These are phyloP conservation scores for Hiodon alosoides DNA, from an alignment of 2,113 vertebrate species.

Conservation along the genomic window DNA sequence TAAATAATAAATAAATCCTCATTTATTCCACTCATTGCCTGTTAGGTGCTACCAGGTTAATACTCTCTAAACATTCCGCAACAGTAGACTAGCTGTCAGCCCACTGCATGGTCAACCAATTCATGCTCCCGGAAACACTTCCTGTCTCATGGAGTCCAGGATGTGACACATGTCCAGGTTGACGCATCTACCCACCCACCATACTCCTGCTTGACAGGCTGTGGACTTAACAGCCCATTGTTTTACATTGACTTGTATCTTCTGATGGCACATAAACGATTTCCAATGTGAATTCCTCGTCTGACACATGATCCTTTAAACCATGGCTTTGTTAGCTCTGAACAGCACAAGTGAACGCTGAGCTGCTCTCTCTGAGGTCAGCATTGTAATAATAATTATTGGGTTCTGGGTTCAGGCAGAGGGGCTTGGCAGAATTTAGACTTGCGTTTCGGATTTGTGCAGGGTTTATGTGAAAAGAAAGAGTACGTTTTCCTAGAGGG, in stretches of 20 bases:
- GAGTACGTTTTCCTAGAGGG: too few relatives aligned
- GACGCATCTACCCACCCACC: constrained; percentile 15
- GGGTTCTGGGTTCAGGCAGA: too few relatives aligned
- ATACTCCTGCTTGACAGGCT: neutral
- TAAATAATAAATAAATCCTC: neutral
- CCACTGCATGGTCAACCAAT: neutral
- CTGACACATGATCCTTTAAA: too few relatives aligned
- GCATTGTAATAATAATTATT: too few relatives aligned
- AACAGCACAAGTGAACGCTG: too few relatives aligned
- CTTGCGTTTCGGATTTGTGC: too few relatives aligned
- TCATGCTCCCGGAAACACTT: neutral
- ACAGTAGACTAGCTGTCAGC: neutral
- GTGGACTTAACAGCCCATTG: neutral
- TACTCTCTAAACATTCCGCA: neutral
- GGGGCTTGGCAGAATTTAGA: too few relatives aligned
- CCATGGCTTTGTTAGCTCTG: too few relatives aligned
- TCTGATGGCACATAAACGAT: neutral
- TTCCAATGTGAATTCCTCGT: too few relatives aligned
- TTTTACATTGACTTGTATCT: neutral
- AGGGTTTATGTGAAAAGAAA: too few relatives aligned
- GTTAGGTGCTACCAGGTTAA: neutral
- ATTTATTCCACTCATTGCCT: neutral
- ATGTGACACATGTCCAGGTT: constrained; percentile 11
- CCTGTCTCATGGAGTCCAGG: neutral
- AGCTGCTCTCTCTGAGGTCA: too few relatives aligned